Evolutionary conservation across 2,797 vertebrate genomes (phyloP), one percentile per base, ranked within the genome.

Genomic region (Ficedula albicollis): DNA sequence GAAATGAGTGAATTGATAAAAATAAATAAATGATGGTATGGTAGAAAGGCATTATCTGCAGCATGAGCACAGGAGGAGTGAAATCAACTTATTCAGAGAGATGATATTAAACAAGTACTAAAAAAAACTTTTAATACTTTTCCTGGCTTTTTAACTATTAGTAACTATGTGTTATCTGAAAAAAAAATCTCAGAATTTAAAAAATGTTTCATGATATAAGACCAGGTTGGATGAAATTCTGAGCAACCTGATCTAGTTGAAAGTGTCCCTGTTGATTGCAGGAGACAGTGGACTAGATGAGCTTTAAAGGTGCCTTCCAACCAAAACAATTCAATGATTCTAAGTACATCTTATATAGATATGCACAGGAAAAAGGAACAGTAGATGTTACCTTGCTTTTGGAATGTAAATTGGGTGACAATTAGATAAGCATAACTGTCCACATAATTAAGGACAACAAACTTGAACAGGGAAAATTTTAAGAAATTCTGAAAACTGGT

Each of bases 1-100:
- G 34, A 78, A 72, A 41, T 68, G 51, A 80, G 27, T 59, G 36
- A 89, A 75, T 34, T 64, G 51, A 93, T 89, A 77, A 89, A 93
- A 94, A 89, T 74, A 80, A 89, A 92, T 77, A 91, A 91, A 39
- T 51, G 27, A 80, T 38, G 27, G 13, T 85, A 54, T 1, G 7
- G 46, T 66, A 68, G 79, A 81, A 73, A 93, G 13, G 36, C n/a
- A 68, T 89, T 90, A 83, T 68, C 81, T 74, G 54, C 36, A 80
- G 23, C 73, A 78, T 23, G 43, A 83, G 48, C 62, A 87, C 21
- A 7, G 73, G 36, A 90, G 58, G n/a, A 16, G 9, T 81, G 70
- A 86, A 92, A 89, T 56, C 6, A 89, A 60, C 41, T 89, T 72
- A 62, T 56, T 87, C 64, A 43, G 34, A 49, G 17, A 78, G n/a